Percentiles rank a stretch among this genome's conserved stretches.
Evolutionary conservation across 2,888 invertebrate species (phyloP).

Genomic region (Eupithecia vulgata): DNA sequence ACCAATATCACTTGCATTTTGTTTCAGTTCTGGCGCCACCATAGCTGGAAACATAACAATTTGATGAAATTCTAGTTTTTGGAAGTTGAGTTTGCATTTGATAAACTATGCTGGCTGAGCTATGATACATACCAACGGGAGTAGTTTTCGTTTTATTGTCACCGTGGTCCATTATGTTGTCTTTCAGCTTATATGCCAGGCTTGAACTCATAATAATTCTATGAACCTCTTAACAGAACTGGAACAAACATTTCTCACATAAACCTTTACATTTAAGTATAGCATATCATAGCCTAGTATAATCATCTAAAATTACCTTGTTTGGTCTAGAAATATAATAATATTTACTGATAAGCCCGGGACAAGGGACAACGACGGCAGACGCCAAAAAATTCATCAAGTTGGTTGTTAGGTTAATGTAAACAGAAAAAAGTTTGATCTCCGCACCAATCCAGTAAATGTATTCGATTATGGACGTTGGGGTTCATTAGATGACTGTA

Average conservation of each 20-base stretch:
- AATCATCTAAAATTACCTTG: conserved; percentile 15
- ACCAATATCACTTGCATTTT: conserved; percentile 68
- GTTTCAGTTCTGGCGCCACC: conserved; percentile 79
- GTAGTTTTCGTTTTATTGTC: conserved; percentile 73
- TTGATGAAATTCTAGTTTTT: neutral
- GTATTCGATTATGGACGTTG: neutral
- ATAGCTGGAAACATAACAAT: conserved; percentile 62
- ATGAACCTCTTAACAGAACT: conserved; percentile 17
- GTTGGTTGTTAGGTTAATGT: conserved; percentile 20
- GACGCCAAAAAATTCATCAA: conserved; percentile 20
- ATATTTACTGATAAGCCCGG: conserved; percentile 20
- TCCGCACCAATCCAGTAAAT: neutral
- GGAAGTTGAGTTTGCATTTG: neutral
- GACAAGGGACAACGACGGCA: conserved; percentile 34
- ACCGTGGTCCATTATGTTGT: conserved; percentile 59
- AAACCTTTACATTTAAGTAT: neutral
- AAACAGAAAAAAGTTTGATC: neutral
- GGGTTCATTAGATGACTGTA: neutral
- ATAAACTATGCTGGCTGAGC: neutral
- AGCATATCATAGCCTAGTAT: neutral
- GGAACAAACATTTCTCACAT: conserved; percentile 20
- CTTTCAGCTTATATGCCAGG: conserved; percentile 70
- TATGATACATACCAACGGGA: conserved; percentile 67
- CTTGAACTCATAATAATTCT: conserved; percentile 67
- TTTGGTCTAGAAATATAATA: conserved; percentile 14